phyloP scores from a whole-genome alignment of 2,113 vertebrate species.

The Morone saxatilis region DNA sequence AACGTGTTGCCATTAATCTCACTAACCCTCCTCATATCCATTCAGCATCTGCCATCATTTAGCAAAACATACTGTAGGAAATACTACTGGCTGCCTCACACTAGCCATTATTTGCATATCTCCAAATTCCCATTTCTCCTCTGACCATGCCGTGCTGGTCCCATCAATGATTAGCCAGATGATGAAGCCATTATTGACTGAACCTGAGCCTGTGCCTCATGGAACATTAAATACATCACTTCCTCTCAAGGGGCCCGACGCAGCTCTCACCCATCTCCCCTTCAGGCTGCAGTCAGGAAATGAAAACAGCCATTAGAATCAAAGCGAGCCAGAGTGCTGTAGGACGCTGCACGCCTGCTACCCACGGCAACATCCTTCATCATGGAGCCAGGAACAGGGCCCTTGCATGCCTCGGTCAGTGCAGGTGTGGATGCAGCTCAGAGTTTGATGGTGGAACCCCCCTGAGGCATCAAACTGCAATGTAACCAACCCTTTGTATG shows the following conservation, averaged over 20 bases:
- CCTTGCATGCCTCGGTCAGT: not conserved
- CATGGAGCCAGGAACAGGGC: not conserved
- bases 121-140: slow-evolving; percentile 32
- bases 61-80: not conserved
- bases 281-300: slow-evolving; percentile 70
- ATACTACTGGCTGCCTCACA: slow-evolving; percentile 3
- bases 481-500: slow-evolving; percentile 17
- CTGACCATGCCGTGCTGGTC: slow-evolving; percentile 31
- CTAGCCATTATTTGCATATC: slow-evolving; percentile 13
- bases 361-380: slow-evolving; percentile 3
- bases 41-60: slow-evolving; percentile 7
- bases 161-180: slow-evolving; percentile 73
- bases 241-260: slow-evolving; percentile 69
- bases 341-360: slow-evolving; percentile 24
- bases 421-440: slow-evolving; percentile 4
- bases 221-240: slow-evolving; percentile 81
- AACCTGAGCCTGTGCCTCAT: slow-evolving; percentile 74
- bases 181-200: slow-evolving; percentile 78
- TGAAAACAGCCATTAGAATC: slow-evolving; percentile 69
- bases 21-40: not conserved
- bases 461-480: slow-evolving; percentile 13
- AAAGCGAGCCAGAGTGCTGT: slow-evolving; percentile 42
- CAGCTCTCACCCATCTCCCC: slow-evolving; percentile 57
- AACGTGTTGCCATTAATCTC: not conserved
- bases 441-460: slow-evolving; percentile 8